Percentiles rank a stretch among this genome's conserved stretches.
phyloP scores from a whole-genome alignment of 2,888 invertebrate genomes.

The Kuschelorhynchus macadamiae region DNA sequence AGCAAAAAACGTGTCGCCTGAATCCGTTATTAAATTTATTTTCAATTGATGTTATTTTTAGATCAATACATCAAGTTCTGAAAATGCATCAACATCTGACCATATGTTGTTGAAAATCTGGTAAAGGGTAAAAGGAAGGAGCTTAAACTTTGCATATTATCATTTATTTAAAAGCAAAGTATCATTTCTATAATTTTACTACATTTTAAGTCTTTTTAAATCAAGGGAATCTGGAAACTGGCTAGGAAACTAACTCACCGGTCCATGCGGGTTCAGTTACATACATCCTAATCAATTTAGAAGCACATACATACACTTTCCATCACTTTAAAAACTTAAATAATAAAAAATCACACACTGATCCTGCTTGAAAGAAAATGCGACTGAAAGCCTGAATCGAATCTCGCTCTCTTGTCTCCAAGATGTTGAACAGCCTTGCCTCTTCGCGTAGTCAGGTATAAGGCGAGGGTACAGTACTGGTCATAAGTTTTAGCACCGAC shows the following conservation, averaged over 20 bases:
- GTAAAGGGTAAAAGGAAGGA: no score
- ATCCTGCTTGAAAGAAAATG: slow-evolving; percentile 32
- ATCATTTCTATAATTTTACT: no score
- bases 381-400: slow-evolving; percentile 40
- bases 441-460: slow-evolving; percentile 47
- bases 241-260: slow-evolving; percentile 4
- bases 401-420: slow-evolving; percentile 40
- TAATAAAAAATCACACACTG: slow-evolving; percentile 20
- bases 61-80: no score
- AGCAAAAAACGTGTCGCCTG: no score
- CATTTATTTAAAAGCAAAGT: no score
- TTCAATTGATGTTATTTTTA: no score
- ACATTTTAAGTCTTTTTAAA: no score
- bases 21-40: no score
- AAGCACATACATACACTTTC: slow-evolving; percentile 17
- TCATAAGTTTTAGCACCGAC: slow-evolving; percentile 35
- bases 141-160: no score
- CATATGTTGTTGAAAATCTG: no score
- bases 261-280: slow-evolving; percentile 38
- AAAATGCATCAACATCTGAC: no score
- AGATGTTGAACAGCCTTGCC: slow-evolving; percentile 50
- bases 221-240: no score
- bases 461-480: slow-evolving; percentile 37
- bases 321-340: slow-evolving; percentile 16
- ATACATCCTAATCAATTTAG: slow-evolving; percentile 30